Evolutionary conservation across 2,888 invertebrate species (phyloP).

Genomic region (Dione vanillae): DNA sequence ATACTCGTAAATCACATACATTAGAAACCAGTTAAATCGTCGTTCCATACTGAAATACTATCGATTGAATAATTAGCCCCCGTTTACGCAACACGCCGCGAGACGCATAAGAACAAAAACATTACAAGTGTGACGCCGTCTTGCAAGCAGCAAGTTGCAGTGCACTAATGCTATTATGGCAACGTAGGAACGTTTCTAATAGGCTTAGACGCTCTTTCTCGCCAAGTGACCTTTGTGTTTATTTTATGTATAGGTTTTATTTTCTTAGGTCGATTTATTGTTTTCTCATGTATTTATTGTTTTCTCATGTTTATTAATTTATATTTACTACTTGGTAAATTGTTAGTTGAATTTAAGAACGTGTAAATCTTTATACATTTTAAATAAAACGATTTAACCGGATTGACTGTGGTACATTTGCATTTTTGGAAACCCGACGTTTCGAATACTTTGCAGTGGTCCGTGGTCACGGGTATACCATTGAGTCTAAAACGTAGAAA

Average conservation of each 20-base stretch:
- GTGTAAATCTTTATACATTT: no score
- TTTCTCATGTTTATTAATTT: no score
- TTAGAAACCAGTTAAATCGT: background rate
- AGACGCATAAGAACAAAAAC: constrained; percentile 33
- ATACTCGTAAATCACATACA: no score
- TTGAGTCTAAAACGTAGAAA: no score
- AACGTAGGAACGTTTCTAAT: constrained; percentile 30
- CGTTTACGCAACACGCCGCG: constrained; percentile 14
- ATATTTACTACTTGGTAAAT: no score
- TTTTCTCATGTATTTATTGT: no score
- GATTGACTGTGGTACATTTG: no score
- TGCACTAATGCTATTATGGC: constrained; percentile 33
- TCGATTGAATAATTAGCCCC: constrained; percentile 1
- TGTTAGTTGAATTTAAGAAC: no score
- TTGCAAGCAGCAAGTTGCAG: background rate
- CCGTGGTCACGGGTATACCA: no score
- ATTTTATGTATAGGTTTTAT: background rate
- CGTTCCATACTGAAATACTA: background rate
- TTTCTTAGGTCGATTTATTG: background rate
- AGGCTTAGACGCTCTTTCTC: constrained; percentile 21
- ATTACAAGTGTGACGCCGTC: constrained; percentile 17
- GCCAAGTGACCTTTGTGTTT: constrained; percentile 1
- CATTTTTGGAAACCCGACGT: no score
- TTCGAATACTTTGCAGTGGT: no score
- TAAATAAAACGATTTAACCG: no score